Base-by-base conservation (phyloP, 2,888 invertebrate species). In the Yponomeuta malinellus region DNA sequence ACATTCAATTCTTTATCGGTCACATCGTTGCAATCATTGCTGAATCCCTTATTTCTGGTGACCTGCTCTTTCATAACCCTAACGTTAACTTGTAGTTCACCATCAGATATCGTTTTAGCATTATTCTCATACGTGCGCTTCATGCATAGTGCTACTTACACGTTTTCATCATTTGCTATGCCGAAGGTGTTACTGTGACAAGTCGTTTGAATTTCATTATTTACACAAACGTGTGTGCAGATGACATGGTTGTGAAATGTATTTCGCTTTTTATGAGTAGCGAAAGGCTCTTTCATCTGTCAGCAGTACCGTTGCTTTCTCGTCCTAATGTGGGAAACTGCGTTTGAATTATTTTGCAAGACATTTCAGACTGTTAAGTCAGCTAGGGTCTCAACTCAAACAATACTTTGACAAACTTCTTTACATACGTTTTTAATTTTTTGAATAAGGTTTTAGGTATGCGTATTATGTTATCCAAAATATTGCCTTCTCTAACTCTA, bases 141-240 rank as follows among this genome's bases (percentile, higher is more conserved):
- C 52, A 59, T 59, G 15, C 52, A 15, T 15, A 59, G 52, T 59
- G 15, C 15, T 59, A 59, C 52, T 59, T 59, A 59, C 52, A 59
- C 12, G 52, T 59, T 15, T 59, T 59, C 15, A 15, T 59, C 52
- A 65, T 29, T 68, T 68, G 68, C 68, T 31, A 68, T 68, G 23
- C 52, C 52, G 12, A 12, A 68, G 15, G 48, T 68, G 68, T 52
- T 23, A 52, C 52, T 23, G 15, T 67, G 37, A 23, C 64, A 67
- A 31, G 68, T 68, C 48, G 68, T 68, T 52, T 68, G 68, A 68
- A 68, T 68, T 52, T 29, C 29, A 67, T 67, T 67, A 68, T 68
- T 68, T 52, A 52, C 68, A 52, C 23, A 48, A 68, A 68, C 31
- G 68, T 68, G 52, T 68, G 68, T 31, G 52, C 29, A 68, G 10